A percentile compares a stretch with the other conserved stretches of the same genome.
Conservation (phyloP, 2,113 vertebrate genomes). For the Malurus cyaneus region DNA sequence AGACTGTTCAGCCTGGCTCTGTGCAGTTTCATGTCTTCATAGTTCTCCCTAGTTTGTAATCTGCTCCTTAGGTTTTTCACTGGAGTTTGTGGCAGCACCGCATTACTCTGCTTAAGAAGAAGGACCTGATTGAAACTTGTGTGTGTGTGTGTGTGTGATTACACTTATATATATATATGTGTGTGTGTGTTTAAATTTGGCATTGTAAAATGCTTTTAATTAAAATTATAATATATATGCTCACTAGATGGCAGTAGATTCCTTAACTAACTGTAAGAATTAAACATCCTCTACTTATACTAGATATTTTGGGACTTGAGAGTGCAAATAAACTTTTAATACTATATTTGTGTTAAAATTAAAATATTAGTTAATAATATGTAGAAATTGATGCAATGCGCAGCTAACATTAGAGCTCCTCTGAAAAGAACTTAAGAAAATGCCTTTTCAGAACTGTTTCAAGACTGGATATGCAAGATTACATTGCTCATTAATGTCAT, state of each 20-base stretch:
- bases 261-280: neutral
- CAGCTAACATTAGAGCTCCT: neutral
- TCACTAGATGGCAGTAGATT: slow-evolving; percentile 70
- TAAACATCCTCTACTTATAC: neutral
- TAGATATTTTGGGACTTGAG: neutral
- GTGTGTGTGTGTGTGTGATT: no score
- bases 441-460: neutral
- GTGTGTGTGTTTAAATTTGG: neutral
- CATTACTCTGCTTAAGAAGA: neutral
- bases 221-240: neutral
- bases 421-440: neutral
- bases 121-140: neutral
- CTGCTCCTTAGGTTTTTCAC: neutral
- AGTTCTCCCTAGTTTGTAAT: neutral
- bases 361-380: neutral
- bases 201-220: neutral
- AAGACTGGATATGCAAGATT: neutral
- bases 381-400: neutral
- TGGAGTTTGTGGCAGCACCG: neutral
- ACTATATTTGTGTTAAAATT: neutral
- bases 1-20: neutral
- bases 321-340: neutral
- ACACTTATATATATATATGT: no score
- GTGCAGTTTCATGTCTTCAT: neutral
- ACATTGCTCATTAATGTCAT: neutral